Evolutionary conservation across 92 coral and sea anemone species (phyloP).

Genomic region (Palythoa caribaeorum): DNA sequence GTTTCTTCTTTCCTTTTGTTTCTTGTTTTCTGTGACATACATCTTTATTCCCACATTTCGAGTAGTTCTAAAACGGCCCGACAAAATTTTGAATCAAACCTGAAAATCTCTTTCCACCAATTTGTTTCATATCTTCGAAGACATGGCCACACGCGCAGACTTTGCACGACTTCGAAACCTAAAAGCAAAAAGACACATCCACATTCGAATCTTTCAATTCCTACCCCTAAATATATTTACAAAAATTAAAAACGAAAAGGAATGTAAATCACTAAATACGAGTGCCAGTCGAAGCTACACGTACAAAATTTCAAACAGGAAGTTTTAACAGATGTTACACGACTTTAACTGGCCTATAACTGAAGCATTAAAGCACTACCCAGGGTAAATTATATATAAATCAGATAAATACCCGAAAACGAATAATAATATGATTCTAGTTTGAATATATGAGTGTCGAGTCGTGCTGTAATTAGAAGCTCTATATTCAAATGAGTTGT

Average conservation of each 20-base stretch:
- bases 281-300: not conserved
- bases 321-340: not conserved
- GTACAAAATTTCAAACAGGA: not conserved
- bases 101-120: slow-evolving; percentile 79
- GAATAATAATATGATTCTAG: not conserved
- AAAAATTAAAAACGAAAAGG: not conserved
- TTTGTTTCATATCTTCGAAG: slow-evolving; percentile 61
- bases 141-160: slow-evolving; percentile 84
- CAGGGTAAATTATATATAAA: not conserved
- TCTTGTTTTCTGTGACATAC: no score
- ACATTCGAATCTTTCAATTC: not conserved
- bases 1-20: no score
- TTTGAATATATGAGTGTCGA: not conserved
- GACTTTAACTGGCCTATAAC: not conserved
- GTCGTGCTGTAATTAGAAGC: not conserved
- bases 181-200: not conserved
- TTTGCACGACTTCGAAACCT: slow-evolving; percentile 65
- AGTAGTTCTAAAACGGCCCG: no score
- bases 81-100: slow-evolving; percentile 38
- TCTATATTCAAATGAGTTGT: not conserved
- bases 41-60: no score
- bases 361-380: not conserved
- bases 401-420: not conserved
- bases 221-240: not conserved
- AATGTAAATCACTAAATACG: not conserved